Conservation (phyloP, 2,888 invertebrate genomes). For the Ceraclea dissimilis region DNA sequence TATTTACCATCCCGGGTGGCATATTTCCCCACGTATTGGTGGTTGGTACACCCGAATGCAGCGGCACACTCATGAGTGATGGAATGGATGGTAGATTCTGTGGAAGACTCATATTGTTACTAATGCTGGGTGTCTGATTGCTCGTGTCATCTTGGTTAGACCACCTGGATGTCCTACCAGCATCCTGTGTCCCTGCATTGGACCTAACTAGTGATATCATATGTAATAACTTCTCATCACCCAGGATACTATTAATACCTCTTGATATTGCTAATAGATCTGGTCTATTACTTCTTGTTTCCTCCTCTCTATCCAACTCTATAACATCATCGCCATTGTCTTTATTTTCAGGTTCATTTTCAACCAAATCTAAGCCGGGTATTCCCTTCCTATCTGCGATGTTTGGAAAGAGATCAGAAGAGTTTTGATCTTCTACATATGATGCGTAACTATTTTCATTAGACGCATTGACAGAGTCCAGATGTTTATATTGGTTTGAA, state of each 20-base stretch:
- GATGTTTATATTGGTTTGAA: constrained; percentile 22
- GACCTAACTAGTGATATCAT: constrained; percentile 43
- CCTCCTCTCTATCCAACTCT: constrained; percentile 34
- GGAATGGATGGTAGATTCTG: not conserved
- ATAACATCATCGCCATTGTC: constrained; percentile 31
- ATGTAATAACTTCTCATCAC: constrained; percentile 55
- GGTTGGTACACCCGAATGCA: not conserved
- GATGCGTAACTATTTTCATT: constrained; percentile 33
- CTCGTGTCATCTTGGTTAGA: not conserved
- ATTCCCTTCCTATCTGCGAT: constrained; percentile 46
- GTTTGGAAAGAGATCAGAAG: constrained; percentile 9
- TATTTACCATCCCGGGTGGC: not conserved
- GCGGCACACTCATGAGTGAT: constrained; percentile 1
- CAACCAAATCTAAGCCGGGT: constrained; percentile 66
- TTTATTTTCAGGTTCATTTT: constrained; percentile 30
- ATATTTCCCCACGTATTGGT: not conserved
- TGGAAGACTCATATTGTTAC: not conserved
- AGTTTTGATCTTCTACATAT: not conserved
- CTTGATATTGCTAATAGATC: constrained; percentile 54
- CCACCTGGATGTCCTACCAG: not conserved
- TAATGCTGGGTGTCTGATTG: not conserved
- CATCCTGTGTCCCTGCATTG: not conserved
- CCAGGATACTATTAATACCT: constrained; percentile 54
- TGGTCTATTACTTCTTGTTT: constrained; percentile 28
- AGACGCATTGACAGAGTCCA: constrained; percentile 27